Evolutionary conservation across 2,113 vertebrate genomes (phyloP), one percentile per base, ranked within the genome.

Genomic region (Brachyhypopomus gauderio): DNA sequence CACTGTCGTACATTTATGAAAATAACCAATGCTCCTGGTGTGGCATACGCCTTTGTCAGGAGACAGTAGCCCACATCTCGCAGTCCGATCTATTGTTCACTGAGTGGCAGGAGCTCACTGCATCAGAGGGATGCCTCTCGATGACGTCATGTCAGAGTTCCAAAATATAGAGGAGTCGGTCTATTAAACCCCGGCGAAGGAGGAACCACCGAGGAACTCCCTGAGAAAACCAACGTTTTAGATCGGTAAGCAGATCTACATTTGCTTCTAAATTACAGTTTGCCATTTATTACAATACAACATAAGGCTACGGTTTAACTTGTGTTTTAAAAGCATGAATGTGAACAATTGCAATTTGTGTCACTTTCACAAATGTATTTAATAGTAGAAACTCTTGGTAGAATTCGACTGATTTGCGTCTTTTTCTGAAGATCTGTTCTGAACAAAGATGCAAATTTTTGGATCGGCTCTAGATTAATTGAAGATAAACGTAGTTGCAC

Each of bases 101-200:
- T 17, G 45, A 83, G 48, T 59, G 22, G 70, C 16, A 64, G 71
- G 38, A 74, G 62, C 62, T 23, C 8, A 16, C 36, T 75, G 84
- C 86, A 25, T 75, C 86, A 82, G 71, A 84, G 55, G 85, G 85
- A 87, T 87, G 89, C 88, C 88, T 84, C 25, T 84, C 25, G 16
- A 82, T 92, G 92, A 92, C 92, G 91, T 90, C 86, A 81, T 60
- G 36, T 67, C 82, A 72, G 75, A 63, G 48, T 52, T 75, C 52
- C 72, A 80, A 63, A 84, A 83, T 69, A 67, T 81, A 75, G 72
- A 78, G 78, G 45, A 52, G 45, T 52, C 45, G 45, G 14, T 38
- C 16, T 80, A 58, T 78, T 78, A 74, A 67, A 58, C 75, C 52
- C 56, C 59, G 69, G 27, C 62, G 64, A 70, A 78, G 48, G 64